Base-by-base conservation (phyloP, 2,888 invertebrate species). In the Papilio demoleus region DNA sequence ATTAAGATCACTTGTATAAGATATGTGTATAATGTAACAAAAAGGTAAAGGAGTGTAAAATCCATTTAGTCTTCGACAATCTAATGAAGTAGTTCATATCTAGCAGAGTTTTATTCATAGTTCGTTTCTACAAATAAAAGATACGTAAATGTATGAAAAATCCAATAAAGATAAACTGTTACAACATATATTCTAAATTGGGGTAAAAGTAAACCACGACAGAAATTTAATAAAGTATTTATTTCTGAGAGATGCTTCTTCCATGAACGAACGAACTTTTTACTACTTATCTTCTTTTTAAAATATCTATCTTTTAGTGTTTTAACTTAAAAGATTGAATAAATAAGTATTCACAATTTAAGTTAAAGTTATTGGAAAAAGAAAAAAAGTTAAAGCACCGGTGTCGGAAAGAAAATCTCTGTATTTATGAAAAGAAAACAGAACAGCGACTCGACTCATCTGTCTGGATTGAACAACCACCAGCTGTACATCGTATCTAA, bases 391-490 rank as follows among this genome's bases (percentile, higher is more conserved):
- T 36, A 53, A 53, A 38, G 38, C 58, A 34, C 31, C n/a, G 42
- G 56, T 58, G 58, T 65, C 40, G 14, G 40, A 14, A 58, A 42
- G 31, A 53, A 58, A 65, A 56, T 22, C 40, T 53, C 12, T 56
- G 12, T 65, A 58, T 65, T 65, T 58, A 53, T 64, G 31, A 34
- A 58, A 65, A 58, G 58, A 40, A 65, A 65, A 65, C 34, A 65
- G 27, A 58, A 58, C 58, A 40, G 34, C 17, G 50, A 24, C 40
- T 19, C 19, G 40, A 14, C 58, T 58, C 58, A 58, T 58, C 58
- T 56, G 58, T 58, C 65, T 34, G 31, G 40, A 58, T 34, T 14
- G 34, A 58, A 58, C 45, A 65, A 31, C 36, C 19, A 27, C 12
- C 65, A 65, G 40, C 65, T 56, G 65, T 50, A 50, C 50, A 24